Base-by-base conservation (phyloP, 2,113 vertebrate species). In the Pedionomus torquatus region DNA sequence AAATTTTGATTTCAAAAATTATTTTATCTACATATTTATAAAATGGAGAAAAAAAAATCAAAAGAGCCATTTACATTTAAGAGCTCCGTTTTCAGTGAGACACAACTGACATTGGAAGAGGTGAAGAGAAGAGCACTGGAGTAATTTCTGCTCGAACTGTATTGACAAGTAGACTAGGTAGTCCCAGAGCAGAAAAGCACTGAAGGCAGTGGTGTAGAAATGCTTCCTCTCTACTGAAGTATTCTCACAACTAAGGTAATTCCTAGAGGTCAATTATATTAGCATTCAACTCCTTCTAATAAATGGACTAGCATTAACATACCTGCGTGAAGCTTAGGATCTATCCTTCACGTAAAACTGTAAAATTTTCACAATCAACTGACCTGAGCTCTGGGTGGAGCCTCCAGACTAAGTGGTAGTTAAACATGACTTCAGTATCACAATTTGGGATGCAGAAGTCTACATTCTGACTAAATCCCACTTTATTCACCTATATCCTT, bases 91-190 rank as follows among this genome's bases (percentile, higher is more conserved):
- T 41, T 93, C 76, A 13, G 39, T 70, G 43, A 87, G 66, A 61
- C 31, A 63, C 37, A 33, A 12, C 3, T 90, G 69, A 89, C 64
- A 77, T 43, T 81, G 71, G 23, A 52, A 85, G 54, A 93, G 52
- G 54, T 93, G 78, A 93, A 87, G 51, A 79, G 70, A 90, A 87
- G 44, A 95, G 15, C 66, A 83, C 33, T 69, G 51, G n/a, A 93
- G 54, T 90, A 1, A 84, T 83, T 92, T 95, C 89, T 91, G 46
- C 68, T 91, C 49, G 46, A 30, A 75, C 33, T 87, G 3, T 31
- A 72, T 44, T 87, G 82, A 79, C 71, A 87, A 72, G 46, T n/a
- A 84, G 33, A 35, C 41, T 61, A 43, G 65, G 74, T 46, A 85
- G 41, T 96, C 74, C 63, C 49, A 58, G 63, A 93, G 66, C 49